Percentiles rank a stretch among this genome's conserved stretches.
Evolutionary conservation across 1,140 invertebrate genomes (phyloP).

Genomic region (Bombus superbus): DNA sequence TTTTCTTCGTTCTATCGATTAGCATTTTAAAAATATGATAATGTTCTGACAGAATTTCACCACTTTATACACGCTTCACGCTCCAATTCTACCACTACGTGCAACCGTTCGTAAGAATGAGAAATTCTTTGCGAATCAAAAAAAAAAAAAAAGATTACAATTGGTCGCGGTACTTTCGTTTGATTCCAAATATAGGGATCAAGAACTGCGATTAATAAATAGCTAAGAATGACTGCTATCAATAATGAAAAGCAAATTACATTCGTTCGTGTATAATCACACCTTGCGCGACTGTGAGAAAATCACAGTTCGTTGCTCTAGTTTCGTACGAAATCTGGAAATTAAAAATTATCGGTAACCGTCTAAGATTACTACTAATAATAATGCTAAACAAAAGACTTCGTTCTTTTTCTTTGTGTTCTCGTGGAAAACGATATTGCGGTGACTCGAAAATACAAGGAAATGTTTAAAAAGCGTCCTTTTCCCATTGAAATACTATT

Average conservation of each 20-base stretch:
- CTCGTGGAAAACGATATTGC: background rate
- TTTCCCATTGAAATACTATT: background rate
- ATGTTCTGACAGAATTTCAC: no score
- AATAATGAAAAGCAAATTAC: background rate
- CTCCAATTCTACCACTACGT: background rate
- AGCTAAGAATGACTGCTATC: background rate
- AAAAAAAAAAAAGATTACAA: background rate
- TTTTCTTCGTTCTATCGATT: no score
- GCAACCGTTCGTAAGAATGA: accelerated
- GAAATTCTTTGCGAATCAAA: background rate
- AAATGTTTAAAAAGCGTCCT: background rate
- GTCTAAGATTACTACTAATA: no score
- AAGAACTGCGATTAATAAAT: background rate
- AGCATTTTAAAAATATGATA: no score
- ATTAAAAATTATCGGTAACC: no score
- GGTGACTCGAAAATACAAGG: background rate
- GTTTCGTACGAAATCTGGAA: background rate
- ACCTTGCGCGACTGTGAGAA: no score
- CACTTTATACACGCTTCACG: no score
- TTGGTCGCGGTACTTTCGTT: accelerated
- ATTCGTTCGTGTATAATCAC: no score
- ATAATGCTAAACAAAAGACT: background rate
- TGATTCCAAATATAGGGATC: background rate
- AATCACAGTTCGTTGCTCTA: background rate
- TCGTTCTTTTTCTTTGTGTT: background rate